Evolutionary conservation across 37 sponge, comb jelly and placozoan genomes (phyloP), one percentile per base, ranked within the genome.

Genomic region (Geodia barretti): DNA sequence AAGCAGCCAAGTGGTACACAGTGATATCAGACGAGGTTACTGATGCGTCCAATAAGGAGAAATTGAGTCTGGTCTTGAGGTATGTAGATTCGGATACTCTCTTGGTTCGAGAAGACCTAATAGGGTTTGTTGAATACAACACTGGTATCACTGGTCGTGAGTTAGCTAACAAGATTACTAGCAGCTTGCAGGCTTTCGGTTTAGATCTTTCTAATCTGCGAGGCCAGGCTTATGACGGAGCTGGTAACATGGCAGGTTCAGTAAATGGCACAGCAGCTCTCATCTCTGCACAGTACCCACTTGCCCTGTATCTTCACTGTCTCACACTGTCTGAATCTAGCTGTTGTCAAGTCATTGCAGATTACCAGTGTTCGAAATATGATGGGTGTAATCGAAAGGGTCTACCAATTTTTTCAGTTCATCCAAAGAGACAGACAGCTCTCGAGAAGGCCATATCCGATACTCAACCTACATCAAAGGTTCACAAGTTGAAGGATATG

Each of bases 141-240:
- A 74, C 64, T 73, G 92, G 92, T 17, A 73, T 86, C 20, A 79
- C 85, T 62, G 90, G 91, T 30, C 60, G 65, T 78, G 86, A 74
- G 29, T 67, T 93, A 29, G 84, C 90, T 37, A 78, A 71, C 65
- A 89, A 84, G 72, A 85, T 89, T 17, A 75, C 73, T 9, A 47
- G 47, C 28, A 37, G 62, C n/a, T 41, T 82, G 21, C 38, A 26
- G 40, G 60, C 61, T 29, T 77, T 69, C 75, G 86, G 86, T 28
- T 60, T 90, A 39, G 72, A 94, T 39, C 84, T 62, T 17, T 41
- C 40, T 24, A 88, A 86, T 34, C 25, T 89, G 37, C 70, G 90
- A 74, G 94, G 90, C 63, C 87, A 93, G 68, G 88, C 87, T 20
- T 93, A 93, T 68, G 94, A 89, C 77, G 84, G 87, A 59, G 94